A percentile compares a stretch with the other conserved stretches of the same genome.
Conservation (phyloP, 2,797 vertebrate species). For the Enteromius mattozi region DNA sequence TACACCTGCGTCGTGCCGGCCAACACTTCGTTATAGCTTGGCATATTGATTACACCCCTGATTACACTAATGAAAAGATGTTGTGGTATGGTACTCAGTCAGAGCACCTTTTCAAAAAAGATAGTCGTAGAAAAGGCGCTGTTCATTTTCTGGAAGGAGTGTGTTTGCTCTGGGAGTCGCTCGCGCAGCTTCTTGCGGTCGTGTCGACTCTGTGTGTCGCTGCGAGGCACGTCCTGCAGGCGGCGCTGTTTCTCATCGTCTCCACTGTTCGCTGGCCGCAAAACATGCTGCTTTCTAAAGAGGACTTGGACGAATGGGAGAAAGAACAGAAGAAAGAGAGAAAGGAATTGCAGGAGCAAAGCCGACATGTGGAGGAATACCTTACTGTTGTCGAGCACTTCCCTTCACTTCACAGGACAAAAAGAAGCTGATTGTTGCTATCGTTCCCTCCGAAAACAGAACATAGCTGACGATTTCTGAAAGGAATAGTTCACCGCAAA, state of each 20-base stretch:
- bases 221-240: conserved; percentile 73
- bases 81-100: too few relatives aligned
- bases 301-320: conserved; percentile 71
- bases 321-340: conserved; percentile 67
- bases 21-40: conserved; percentile 67
- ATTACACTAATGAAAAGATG: too few relatives aligned
- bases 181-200: conserved; percentile 69
- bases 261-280: conserved; percentile 73
- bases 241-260: conserved; percentile 67
- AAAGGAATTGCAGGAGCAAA: conserved; percentile 71
- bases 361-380: conserved; percentile 72
- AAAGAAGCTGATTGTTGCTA: background rate
- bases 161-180: conserved; percentile 71
- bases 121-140: conserved; percentile 34
- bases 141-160: conserved; percentile 66
- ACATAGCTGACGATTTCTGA: background rate
- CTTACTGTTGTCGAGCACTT: conserved; percentile 73
- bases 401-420: conserved; percentile 72
- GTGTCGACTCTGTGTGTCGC: conserved; percentile 67
- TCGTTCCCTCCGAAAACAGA: too few relatives aligned
- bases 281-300: conserved; percentile 71
- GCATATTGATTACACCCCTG: too few relatives aligned
- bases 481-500: background rate
- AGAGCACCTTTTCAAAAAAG: conserved; percentile 48
- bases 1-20: conserved; percentile 70